Conservation (phyloP, 2,888 invertebrate genomes). For the Eupithecia vulgata region DNA sequence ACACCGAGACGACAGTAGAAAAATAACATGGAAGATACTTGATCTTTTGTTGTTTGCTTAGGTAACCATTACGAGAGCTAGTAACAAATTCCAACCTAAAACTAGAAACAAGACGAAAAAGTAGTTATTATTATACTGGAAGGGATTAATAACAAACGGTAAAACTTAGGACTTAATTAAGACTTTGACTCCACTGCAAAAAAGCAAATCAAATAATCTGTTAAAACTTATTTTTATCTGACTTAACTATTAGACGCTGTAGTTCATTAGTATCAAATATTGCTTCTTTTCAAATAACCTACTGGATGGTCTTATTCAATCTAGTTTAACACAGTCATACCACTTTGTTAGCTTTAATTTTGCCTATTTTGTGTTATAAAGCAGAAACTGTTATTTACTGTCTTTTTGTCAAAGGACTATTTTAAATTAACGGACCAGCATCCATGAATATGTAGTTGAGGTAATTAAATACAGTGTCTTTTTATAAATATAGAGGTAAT, state of each 20-base stretch:
- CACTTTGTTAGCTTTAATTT: not conserved
- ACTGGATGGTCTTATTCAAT: not conserved
- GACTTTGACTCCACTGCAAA: not conserved
- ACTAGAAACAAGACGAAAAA: not conserved
- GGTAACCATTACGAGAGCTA: not conserved
- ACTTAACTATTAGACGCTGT: slow-evolving; percentile 5
- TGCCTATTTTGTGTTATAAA: not conserved
- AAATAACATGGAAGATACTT: not conserved
- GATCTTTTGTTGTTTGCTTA: not conserved
- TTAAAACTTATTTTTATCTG: not conserved
- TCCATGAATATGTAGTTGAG: not conserved
- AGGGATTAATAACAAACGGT: not conserved
- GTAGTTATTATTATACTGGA: not conserved
- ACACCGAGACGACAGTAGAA: not conserved
- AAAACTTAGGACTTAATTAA: not conserved
- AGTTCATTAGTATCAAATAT: slow-evolving; percentile 1
- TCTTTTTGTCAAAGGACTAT: not conserved
- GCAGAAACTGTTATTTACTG: not conserved
- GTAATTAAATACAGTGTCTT: not conserved
- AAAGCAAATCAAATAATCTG: not conserved
- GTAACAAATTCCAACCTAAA: not conserved
- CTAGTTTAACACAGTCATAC: not conserved
- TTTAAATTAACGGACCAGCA: not conserved
- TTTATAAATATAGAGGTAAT: not conserved
- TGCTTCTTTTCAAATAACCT: not conserved